Percentiles rank a stretch among this genome's conserved stretches.
These are phyloP conservation scores for Carabus problematicus DNA, from an alignment of 2,888 invertebrate genomes.

Conservation along the genomic window DNA sequence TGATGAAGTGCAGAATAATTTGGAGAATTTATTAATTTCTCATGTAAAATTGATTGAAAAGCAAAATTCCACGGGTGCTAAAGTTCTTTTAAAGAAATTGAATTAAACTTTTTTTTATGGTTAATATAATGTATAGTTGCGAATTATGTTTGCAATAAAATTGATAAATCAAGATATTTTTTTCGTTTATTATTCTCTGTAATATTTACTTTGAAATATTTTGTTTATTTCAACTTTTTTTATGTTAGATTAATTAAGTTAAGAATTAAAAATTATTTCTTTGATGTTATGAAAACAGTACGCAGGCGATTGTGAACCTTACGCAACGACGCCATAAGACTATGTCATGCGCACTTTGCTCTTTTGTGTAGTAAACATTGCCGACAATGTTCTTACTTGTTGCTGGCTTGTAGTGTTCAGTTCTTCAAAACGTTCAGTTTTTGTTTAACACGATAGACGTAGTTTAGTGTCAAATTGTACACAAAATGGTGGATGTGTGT, in stretches of 20 bases:
- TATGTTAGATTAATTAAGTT: too few relatives aligned
- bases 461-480: conserved; percentile 20
- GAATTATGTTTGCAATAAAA: conserved; percentile 26
- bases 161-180: conserved; percentile 21
- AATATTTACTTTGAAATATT: background rate
- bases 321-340: too few relatives aligned
- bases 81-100: conserved; percentile 66
- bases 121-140: background rate
- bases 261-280: too few relatives aligned
- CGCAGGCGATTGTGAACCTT: too few relatives aligned
- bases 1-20: conserved; percentile 57
- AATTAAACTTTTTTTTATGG: conserved; percentile 43
- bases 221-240: background rate
- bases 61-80: conserved; percentile 68
- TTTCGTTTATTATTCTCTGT: background rate
- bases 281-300: too few relatives aligned
- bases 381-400: background rate
- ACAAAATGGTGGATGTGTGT: conserved; percentile 70
- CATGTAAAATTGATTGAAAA: conserved; percentile 61
- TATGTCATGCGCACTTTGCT: background rate
- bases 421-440: too few relatives aligned
- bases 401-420: conserved; percentile 9
- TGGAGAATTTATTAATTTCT: conserved; percentile 63
- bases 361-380: conserved; percentile 4
- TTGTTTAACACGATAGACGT: conserved; percentile 6